Base-by-base conservation (phyloP, 1,140 invertebrate species). In the Spodoptera litura region DNA sequence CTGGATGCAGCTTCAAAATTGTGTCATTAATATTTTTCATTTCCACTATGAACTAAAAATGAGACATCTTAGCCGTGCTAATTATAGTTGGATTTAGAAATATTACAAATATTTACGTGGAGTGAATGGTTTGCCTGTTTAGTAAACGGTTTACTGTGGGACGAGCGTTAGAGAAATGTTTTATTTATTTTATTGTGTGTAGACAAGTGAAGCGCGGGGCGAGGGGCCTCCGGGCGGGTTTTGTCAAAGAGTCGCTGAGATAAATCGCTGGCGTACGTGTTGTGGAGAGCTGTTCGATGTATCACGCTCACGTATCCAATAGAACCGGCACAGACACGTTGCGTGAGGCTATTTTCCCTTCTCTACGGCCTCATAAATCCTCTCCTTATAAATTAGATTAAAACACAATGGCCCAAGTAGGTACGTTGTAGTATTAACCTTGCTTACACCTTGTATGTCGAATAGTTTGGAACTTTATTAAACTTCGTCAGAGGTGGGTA, bases 11-110 rank as follows among this genome's bases (percentile, higher is more conserved):
- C 82, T 89, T 86, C 81, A 85, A 89, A 90, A 86, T 89, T 83
- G 81, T 87, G 82, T 88, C 88, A 88, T 90, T 90, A 85, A 88
- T 85, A 87, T 85, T 88, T 87, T 88, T 81, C 72, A 78, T 81
- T 78, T 68, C 55, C 81, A 72, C 73, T 80, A 62, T 68, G 71
- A 85, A 80, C 80, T 81, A 83, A 81, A 83, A 81, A 81, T 77
- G 76, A 85, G 27, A 76, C 53, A 53, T 64, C 78, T 73, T 77
- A 70, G 76, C 62, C 80, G 72, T 73, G 52, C 81, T 79, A 81
- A 80, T 81, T 84, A 85, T 64, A 75, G 25, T 52, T 53, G 58
- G 51, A 61, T 64, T 71, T 52, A 64, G 73, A 53, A 62, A 51
- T 27, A 51, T 64, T 15, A 62, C 12, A 27, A 20, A 55, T 75